phyloP scores from a whole-genome alignment of 2,797 vertebrate species.

The Spinibarbus caldwelli region DNA sequence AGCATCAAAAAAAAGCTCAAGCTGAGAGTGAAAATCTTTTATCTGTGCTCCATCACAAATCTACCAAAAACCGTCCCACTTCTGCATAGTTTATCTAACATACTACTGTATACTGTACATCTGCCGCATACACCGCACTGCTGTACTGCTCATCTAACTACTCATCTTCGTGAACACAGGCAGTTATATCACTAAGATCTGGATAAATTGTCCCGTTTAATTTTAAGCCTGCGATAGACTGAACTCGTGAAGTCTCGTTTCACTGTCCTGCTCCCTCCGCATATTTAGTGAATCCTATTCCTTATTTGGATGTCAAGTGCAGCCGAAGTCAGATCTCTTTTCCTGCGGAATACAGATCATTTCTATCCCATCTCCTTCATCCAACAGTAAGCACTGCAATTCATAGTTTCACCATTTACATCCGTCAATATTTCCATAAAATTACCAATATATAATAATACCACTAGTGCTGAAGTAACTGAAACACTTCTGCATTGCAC shows the following conservation, averaged over 20 bases:
- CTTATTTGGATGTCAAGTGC: conserved; percentile 50
- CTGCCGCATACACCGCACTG: conserved; percentile 45
- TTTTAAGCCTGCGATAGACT: neutral
- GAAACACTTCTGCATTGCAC: conserved; percentile 32
- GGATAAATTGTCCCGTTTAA: neutral
- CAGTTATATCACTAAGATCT: neutral
- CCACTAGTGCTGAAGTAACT: neutral
- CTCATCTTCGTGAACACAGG: too few relatives aligned
- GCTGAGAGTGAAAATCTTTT: neutral
- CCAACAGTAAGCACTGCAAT: neutral
- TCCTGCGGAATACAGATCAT: conserved; percentile 19
- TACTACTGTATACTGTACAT: neutral
- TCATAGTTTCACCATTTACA: neutral
- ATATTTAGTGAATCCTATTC: conserved; percentile 8
- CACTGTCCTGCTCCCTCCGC: neutral
- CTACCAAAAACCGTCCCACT: neutral
- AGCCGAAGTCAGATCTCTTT: conserved; percentile 14
- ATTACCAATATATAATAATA: neutral
- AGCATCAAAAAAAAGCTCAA: neutral
- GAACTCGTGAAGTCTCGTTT: conserved; percentile 9
- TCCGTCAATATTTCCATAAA: neutral
- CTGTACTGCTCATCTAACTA: neutral
- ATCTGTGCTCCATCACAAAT: neutral
- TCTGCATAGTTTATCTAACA: neutral
- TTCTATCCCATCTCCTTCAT: conserved; percentile 10